Percentiles rank a stretch among this genome's conserved stretches.
Conservation (phyloP, 1,140 invertebrate genomes). For the Bradysia coprophila region DNA sequence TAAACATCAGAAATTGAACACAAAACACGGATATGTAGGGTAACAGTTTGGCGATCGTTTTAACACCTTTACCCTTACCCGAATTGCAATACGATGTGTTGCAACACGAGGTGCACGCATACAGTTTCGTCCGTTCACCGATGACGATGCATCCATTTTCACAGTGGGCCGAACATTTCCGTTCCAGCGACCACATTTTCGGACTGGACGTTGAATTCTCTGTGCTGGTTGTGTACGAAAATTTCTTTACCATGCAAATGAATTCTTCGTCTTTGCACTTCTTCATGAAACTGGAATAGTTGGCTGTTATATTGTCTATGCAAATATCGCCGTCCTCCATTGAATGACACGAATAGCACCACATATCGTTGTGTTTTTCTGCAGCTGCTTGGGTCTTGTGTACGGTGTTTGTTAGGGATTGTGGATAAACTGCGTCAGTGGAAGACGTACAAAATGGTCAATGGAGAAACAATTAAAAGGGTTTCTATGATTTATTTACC, state of each 20-base stretch:
- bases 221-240: conserved; percentile 62
- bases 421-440: conserved; percentile 8
- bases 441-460: neutral
- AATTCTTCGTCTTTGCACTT: conserved; percentile 57
- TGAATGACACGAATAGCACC: conserved; percentile 62
- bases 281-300: conserved; percentile 37
- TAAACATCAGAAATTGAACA: no score
- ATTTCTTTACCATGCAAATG: conserved; percentile 58
- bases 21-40: no score
- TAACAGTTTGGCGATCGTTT: neutral
- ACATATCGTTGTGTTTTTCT: conserved; percentile 50
- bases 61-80: conserved; percentile 30
- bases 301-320: conserved; percentile 35
- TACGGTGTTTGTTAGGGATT: conserved; percentile 32
- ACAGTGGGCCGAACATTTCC: conserved; percentile 62
- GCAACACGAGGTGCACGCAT: conserved; percentile 68
- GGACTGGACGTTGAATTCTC: conserved; percentile 55
- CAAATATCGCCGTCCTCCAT: conserved; percentile 51
- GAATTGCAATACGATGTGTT: conserved; percentile 57
- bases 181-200: conserved; percentile 62
- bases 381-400: conserved; percentile 57
- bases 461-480: neutral
- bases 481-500: neutral
- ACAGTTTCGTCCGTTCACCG: conserved; percentile 66
- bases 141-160: conserved; percentile 72